Evolutionary conservation across 2,113 vertebrate genomes (phyloP).

Genomic region (Arenaria interpres): DNA sequence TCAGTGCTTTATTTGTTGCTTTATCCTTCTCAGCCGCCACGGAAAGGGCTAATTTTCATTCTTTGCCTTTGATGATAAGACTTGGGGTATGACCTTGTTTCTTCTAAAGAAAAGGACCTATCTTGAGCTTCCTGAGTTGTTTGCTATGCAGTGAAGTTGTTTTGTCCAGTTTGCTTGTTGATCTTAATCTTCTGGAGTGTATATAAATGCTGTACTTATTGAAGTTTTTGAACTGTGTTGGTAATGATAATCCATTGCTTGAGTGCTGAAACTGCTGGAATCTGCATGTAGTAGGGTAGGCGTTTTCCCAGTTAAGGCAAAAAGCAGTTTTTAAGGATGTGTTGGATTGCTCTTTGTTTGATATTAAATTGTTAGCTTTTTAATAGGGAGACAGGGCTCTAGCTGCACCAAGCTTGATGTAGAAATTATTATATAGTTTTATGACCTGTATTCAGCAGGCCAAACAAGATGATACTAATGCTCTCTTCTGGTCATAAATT

Average conservation of each 20-base stretch:
- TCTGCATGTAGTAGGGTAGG: background rate
- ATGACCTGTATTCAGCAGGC: background rate
- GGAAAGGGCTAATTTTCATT: background rate
- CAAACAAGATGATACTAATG: constrained; percentile 3
- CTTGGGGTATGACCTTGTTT: background rate
- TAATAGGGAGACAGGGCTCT: background rate
- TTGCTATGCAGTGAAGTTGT: background rate
- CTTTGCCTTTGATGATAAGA: background rate
- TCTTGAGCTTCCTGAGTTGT: background rate
- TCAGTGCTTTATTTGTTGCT: background rate
- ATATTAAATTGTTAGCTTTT: background rate
- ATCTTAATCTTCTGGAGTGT: background rate
- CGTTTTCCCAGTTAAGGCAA: background rate
- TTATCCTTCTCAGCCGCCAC: background rate
- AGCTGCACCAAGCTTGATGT: background rate
- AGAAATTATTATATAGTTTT: constrained; percentile 33
- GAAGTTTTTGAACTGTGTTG: background rate
- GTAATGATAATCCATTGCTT: background rate
- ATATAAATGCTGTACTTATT: background rate
- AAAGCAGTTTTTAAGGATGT: background rate
- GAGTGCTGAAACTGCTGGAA: background rate
- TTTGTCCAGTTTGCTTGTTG: background rate
- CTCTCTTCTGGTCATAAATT: background rate
- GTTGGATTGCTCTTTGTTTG: background rate
- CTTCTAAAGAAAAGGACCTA: background rate